Percentiles rank a stretch among this genome's conserved stretches.
Evolutionary conservation across 1,140 invertebrate species (phyloP).

Genomic region (Ectropis grisescens): DNA sequence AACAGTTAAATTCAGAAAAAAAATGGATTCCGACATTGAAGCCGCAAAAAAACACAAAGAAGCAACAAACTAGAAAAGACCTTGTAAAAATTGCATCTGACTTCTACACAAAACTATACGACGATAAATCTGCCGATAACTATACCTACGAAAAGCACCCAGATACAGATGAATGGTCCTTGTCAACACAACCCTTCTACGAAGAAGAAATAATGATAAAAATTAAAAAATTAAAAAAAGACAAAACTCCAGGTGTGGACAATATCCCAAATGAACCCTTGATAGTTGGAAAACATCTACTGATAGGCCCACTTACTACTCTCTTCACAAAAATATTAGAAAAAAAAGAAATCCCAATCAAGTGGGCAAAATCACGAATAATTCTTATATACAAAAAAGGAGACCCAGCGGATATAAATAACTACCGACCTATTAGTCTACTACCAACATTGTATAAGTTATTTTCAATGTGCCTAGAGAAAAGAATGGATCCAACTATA

Average conservation of each 20-base stretch:
- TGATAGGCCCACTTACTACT: conserved; percentile 3
- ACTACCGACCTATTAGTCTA: conserved; percentile 13
- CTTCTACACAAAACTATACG: conserved; percentile 11
- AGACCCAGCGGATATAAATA: conserved; percentile 10
- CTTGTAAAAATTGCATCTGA: conserved; percentile 11
- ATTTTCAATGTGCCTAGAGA: conserved; percentile 8
- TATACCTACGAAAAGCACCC: not conserved
- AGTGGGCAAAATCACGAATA: conserved; percentile 11
- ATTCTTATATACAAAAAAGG: conserved; percentile 17
- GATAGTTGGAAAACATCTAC: conserved; percentile 7
- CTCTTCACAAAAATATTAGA: conserved; percentile 9
- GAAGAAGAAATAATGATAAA: conserved; percentile 6
- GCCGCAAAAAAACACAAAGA: not conserved
- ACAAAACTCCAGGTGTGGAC: conserved; percentile 13
- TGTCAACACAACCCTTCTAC: conserved; percentile 4
- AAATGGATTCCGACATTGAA: conserved; percentile 9
- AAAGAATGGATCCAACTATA: too few relatives aligned
- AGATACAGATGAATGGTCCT: not conserved
- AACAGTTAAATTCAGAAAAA: conserved; percentile 9
- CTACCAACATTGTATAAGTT: conserved; percentile 12
- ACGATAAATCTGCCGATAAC: not conserved
- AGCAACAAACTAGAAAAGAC: conserved; percentile 7
- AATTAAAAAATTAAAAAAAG: conserved; percentile 6
- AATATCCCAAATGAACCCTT: conserved; percentile 11
- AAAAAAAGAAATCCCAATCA: conserved; percentile 6